Conservation (phyloP, 64 coral and sea anemone genomes). For the Hydrozoanthus tunicans region DNA sequence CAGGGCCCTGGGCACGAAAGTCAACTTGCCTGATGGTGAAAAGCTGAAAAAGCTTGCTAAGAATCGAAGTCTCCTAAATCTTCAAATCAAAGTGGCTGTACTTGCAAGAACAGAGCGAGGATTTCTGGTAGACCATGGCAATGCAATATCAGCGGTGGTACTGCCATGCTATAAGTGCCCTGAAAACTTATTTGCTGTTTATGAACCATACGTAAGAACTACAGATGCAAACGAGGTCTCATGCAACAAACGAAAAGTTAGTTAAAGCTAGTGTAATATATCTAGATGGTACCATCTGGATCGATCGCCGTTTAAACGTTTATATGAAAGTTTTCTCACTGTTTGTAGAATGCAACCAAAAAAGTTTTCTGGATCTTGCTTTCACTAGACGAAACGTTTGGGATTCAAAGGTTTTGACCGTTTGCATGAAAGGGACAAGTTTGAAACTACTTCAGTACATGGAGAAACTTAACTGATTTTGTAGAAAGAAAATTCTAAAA, state of each 20-base stretch:
- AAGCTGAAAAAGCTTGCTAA: not conserved
- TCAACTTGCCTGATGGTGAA: too few species aligned
- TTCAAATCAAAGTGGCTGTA: slow-evolving; percentile 37
- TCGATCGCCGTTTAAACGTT: too few species aligned
- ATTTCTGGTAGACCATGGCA: slow-evolving; percentile 37
- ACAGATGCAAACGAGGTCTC: not conserved
- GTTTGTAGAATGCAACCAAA: too few species aligned
- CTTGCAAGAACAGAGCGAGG: slow-evolving; percentile 38
- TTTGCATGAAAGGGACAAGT: too few species aligned
- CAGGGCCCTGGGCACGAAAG: too few species aligned
- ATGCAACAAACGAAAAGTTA: slow-evolving; percentile 33
- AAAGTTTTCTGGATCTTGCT: too few species aligned
- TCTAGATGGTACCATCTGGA: not conserved
- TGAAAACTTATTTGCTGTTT: slow-evolving; percentile 22
- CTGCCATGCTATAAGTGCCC: slow-evolving; percentile 19
- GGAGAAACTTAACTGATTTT: too few species aligned
- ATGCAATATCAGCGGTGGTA: not conserved
- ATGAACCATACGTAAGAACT: slow-evolving; percentile 6
- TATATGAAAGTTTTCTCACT: too few species aligned
- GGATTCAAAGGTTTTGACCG: too few species aligned
- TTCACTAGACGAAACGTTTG: too few species aligned
- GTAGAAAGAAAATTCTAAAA: too few species aligned
- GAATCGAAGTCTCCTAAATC: not conserved
- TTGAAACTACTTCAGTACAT: too few species aligned
- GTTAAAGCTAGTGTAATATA: not conserved